A percentile compares a stretch with the other conserved stretches of the same genome.
Conservation (phyloP, 1,140 invertebrate species). For the Colletes latitarsis region DNA sequence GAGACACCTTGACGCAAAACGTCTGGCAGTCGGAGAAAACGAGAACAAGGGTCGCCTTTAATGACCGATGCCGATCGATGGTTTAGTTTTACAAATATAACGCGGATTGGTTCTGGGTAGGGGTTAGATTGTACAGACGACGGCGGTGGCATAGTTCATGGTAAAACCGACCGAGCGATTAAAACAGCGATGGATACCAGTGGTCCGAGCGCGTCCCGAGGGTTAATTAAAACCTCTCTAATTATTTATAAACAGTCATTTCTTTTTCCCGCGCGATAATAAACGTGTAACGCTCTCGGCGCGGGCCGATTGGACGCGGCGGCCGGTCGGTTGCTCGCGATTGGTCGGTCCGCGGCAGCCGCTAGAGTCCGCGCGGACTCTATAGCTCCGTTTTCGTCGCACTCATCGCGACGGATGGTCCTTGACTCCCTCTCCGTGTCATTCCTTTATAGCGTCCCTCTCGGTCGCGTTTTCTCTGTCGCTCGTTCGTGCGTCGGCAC, state of each 20-base stretch:
- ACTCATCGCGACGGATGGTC: constrained; percentile 51
- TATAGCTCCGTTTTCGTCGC: constrained; percentile 55
- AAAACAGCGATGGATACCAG: constrained; percentile 62
- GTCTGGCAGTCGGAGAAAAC: constrained; percentile 1
- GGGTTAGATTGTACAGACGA: constrained; percentile 32
- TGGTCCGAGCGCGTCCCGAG: constrained; percentile 71
- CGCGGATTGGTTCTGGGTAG: constrained; percentile 45
- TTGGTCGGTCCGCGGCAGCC: constrained; percentile 54
- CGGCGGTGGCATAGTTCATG: constrained; percentile 36
- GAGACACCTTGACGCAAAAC: constrained; percentile 17
- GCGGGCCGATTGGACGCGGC: neutral
- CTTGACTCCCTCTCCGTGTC: constrained; percentile 49
- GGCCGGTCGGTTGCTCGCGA: constrained; percentile 10
- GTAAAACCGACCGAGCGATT: constrained; percentile 60
- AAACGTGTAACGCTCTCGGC: constrained; percentile 70
- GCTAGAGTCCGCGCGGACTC: constrained; percentile 77
- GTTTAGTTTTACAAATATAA: constrained; percentile 67
- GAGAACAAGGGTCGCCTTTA: constrained; percentile 36
- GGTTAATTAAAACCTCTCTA: constrained; percentile 81
- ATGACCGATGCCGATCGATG: constrained; percentile 58
- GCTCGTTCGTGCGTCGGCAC: constrained; percentile 23
- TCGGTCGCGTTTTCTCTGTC: constrained; percentile 24
- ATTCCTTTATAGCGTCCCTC: constrained; percentile 39
- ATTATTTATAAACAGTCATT: constrained; percentile 82
- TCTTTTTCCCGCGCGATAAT: constrained; percentile 73